Base-by-base conservation (phyloP, 2,113 vertebrate genomes). In the Amphiprion percula region DNA sequence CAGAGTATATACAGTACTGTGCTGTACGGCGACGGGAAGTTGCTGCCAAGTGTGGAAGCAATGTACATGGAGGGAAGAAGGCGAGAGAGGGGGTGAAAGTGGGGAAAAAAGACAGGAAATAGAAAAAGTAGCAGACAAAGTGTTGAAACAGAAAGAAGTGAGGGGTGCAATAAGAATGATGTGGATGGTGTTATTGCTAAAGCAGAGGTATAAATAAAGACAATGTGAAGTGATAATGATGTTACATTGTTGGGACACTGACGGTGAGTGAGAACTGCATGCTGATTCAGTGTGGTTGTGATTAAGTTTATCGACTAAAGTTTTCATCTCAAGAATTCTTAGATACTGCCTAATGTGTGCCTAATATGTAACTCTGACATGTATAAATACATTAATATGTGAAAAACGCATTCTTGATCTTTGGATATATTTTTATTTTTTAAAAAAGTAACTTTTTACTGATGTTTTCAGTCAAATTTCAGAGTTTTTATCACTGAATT, bases 1-100 rank as follows among this genome's bases (percentile, higher is more conserved):
- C 77, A 74, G 88, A 39, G 84, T 91, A 92, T 91, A 87, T 90
- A 88, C 91, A 49, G 70, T 63, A 19, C 72, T 10, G 61, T 6
- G 61, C 76, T 23, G 68, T 64, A 19, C 55, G 23, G 74, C 59
- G 44, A 77, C 77, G 71, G 85, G 71, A 87, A 82, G 70, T 68
- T 82, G 76, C 65, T 83, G 82, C 73, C 66, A 74, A 83, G 85
- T 54, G 78, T 70, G 44, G 63, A 74, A 64, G 77, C 52, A 49
- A 80, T n/a, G 30, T 54, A 84, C 72, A 68, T 15, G 65, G 55
- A 83, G 64, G 53, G 69, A 67, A 50, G 33, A 56, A 63, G 56
- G 49, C 0, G 16, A 58, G 66, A 39, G 12, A 24, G 62, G 24
- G 73, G 39, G 44, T 28, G 60, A 15, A 26, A 52, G 23, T 23